These are phyloP conservation scores for Elephantulus edwardii DNA, from an alignment of 2,113 vertebrate species.

Conservation along the genomic window DNA sequence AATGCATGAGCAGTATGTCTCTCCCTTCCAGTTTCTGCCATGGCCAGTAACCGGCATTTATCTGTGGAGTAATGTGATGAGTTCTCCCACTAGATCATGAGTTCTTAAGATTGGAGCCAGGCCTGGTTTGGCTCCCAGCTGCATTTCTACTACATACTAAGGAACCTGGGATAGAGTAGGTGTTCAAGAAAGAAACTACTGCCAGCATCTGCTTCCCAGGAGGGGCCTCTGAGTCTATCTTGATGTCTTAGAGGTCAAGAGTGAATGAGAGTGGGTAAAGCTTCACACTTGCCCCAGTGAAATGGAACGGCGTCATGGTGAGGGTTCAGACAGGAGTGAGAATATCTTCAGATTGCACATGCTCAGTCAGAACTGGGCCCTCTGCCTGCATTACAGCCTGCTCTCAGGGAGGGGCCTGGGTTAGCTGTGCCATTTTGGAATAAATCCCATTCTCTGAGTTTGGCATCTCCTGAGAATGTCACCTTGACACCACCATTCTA, in stretches of 20 bases:
- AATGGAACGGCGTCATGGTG: not conserved
- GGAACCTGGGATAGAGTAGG: not conserved
- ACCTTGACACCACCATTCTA: not conserved
- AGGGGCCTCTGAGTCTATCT: too few species aligned
- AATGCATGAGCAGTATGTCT: not conserved
- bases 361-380: too few species aligned
- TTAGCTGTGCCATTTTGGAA: not conserved
- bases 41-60: not conserved
- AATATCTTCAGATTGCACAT: too few species aligned
- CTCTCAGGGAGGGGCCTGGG: not conserved
- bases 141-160: fast-evolving
- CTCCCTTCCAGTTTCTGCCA: not conserved
- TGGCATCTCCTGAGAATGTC: not conserved
- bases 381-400: fast-evolving
- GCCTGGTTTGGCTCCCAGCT: not conserved
- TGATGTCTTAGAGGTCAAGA: not conserved
- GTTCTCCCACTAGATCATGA: not conserved
- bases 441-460: not conserved
- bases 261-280: not conserved
- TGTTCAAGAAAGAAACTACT: not conserved
- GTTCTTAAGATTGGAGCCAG: not conserved
- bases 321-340: not conserved
- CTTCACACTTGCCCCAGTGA: not conserved
- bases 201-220: not conserved
- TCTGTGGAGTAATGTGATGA: not conserved